These are phyloP conservation scores for Nomada ruficornis DNA, from an alignment of 2,888 invertebrate genomes.

Conservation along the genomic window DNA sequence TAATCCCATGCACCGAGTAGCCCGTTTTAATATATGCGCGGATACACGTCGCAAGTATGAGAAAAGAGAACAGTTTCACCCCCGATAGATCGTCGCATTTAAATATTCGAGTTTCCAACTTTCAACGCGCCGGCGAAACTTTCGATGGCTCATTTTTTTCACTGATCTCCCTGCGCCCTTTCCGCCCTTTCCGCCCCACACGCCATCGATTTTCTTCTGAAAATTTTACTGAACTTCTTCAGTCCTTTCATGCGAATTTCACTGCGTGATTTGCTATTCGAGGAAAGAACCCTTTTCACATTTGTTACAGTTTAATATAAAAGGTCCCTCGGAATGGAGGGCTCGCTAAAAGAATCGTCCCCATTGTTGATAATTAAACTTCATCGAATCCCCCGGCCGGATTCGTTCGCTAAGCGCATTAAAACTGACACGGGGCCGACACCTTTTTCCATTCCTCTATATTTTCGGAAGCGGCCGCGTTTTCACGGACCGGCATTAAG, in stretches of 20 bases:
- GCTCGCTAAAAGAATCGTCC: background rate
- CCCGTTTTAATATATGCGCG: background rate
- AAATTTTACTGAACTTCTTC: constrained; percentile 19
- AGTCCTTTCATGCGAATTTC: background rate
- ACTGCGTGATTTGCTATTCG: no score
- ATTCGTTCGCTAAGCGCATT: constrained; percentile 1
- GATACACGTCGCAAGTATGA: background rate
- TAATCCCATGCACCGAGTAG: background rate
- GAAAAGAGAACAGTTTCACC: background rate
- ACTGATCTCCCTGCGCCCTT: background rate
- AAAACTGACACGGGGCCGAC: background rate
- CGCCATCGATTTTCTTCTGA: constrained; percentile 9
- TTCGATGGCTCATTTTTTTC: background rate
- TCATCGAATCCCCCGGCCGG: background rate
- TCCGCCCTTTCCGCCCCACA: background rate
- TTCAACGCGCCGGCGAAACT: constrained; percentile 7
- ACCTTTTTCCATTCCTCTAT: constrained; percentile 20
- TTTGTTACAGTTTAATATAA: no score
- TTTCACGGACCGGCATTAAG: constrained; percentile 20
- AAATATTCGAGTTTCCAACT: background rate
- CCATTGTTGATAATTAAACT: constrained; percentile 18
- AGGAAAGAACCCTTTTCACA: no score
- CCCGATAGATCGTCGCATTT: background rate
- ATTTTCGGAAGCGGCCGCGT: constrained; percentile 19
- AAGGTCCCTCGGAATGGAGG: no score